A percentile compares a stretch with the other conserved stretches of the same genome.
Evolutionary conservation across 2,797 vertebrate species (phyloP).

Genomic region (Melanotaenia nigrans): DNA sequence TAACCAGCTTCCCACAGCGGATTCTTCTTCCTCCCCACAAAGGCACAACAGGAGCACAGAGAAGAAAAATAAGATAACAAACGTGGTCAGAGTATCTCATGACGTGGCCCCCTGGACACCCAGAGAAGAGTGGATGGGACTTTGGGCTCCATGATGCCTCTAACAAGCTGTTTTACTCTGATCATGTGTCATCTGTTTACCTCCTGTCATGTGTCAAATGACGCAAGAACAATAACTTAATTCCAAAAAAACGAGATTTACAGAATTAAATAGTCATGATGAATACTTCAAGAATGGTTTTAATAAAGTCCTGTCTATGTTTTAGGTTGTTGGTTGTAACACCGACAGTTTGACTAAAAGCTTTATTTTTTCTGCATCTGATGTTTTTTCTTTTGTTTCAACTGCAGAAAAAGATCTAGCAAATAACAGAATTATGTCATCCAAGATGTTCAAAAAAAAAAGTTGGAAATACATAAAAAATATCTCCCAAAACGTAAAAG

Average conservation of each 20-base stretch:
- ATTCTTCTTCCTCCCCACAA: constrained; percentile 27
- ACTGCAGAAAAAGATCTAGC: too few species aligned
- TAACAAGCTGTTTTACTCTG: constrained; percentile 1
- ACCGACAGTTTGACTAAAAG: neutral
- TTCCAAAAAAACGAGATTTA: constrained; percentile 14
- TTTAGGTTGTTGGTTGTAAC: neutral
- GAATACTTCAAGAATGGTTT: constrained; percentile 2
- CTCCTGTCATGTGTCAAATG: constrained; percentile 20
- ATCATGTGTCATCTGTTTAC: constrained; percentile 19
- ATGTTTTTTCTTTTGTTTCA: too few species aligned
- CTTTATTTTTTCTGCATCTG: too few species aligned
- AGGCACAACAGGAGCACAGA: constrained; percentile 33
- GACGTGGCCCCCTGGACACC: constrained; percentile 35
- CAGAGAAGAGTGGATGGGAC: constrained; percentile 37
- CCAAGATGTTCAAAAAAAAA: too few species aligned
- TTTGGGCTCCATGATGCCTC: neutral
- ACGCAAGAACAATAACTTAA: constrained; percentile 8
- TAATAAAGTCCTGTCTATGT: neutral
- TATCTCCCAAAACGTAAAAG: too few species aligned
- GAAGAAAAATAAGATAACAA: constrained; percentile 5
- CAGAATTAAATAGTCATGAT: neutral
- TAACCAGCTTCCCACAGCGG: constrained; percentile 1
- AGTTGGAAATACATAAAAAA: too few species aligned
- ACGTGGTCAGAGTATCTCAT: constrained; percentile 20
- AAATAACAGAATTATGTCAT: too few species aligned